Evolutionary conservation across 1,140 invertebrate genomes (phyloP).

Genomic region (Trichogramma pretiosum): DNA sequence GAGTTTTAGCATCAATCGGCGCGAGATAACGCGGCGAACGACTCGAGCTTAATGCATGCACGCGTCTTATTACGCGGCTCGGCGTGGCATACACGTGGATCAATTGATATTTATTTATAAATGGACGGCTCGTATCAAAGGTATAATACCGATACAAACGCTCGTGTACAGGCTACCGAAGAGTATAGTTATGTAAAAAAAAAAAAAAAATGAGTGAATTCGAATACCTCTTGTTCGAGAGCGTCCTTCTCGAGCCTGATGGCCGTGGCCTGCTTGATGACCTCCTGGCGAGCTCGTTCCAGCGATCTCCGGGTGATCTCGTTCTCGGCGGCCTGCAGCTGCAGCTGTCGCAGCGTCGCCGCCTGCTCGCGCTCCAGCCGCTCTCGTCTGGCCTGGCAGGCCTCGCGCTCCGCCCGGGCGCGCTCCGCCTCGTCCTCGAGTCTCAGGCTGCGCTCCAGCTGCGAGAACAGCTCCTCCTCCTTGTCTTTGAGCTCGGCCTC

Average conservation of each 20-base stretch:
- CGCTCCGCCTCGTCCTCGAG: conserved; percentile 54
- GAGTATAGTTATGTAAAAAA: too few relatives aligned
- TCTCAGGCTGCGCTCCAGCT: conserved; percentile 51
- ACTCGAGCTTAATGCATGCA: too few relatives aligned
- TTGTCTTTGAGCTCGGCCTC: conserved; percentile 51
- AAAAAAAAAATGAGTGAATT: too few relatives aligned
- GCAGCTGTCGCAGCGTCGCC: conserved; percentile 39
- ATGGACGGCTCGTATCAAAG: too few relatives aligned
- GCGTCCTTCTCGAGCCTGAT: conserved; percentile 52
- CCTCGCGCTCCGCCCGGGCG: conserved; percentile 30
- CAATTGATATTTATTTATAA: too few relatives aligned
- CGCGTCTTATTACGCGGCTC: too few relatives aligned
- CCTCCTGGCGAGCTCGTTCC: conserved; percentile 51
- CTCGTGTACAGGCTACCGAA: too few relatives aligned
- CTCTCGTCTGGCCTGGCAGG: conserved; percentile 27
- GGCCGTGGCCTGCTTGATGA: conserved; percentile 51
- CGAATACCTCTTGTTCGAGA: conserved; percentile 50
- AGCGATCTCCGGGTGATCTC: conserved; percentile 49
- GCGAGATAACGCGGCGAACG: too few relatives aligned
- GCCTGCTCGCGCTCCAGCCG: conserved; percentile 31
- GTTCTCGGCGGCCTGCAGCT: conserved; percentile 50
- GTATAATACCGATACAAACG: too few relatives aligned
- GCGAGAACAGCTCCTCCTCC: conserved; percentile 55
- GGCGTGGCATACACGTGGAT: too few relatives aligned
- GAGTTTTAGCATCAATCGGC: too few relatives aligned